Percentiles rank a stretch among this genome's conserved stretches.
phyloP scores from a whole-genome alignment of 2,888 invertebrate species.

The Beris morrisii region DNA sequence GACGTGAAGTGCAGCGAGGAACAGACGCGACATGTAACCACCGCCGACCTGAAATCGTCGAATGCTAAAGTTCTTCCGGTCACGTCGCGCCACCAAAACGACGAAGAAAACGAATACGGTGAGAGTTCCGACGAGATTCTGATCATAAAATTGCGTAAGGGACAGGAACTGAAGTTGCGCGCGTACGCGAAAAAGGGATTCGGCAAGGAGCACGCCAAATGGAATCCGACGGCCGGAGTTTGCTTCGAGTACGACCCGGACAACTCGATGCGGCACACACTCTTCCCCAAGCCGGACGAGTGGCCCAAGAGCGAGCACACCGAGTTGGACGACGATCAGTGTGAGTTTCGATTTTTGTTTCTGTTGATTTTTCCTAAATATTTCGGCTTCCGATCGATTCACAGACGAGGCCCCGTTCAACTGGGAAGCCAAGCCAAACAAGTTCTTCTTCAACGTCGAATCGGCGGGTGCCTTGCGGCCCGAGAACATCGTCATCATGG shows the following conservation, averaged over 20 bases:
- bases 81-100: constrained; percentile 87
- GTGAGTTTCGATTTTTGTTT: constrained; percentile 55
- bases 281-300: constrained; percentile 95
- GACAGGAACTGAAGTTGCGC: constrained; percentile 90
- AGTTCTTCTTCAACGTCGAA: constrained; percentile 96
- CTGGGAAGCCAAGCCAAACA: constrained; percentile 93
- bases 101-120: constrained; percentile 91
- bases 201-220: constrained; percentile 98
- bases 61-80: constrained; percentile 91
- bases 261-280: constrained; percentile 92
- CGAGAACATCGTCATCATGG: constrained; percentile 95
- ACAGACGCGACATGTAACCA: constrained; percentile 92
- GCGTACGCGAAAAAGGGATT: constrained; percentile 93
- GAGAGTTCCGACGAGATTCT: constrained; percentile 83
- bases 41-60: constrained; percentile 91
- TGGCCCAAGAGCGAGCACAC: constrained; percentile 99
- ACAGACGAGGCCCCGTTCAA: constrained; percentile 88
- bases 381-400: background rate
- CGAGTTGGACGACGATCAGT: constrained; percentile 88
- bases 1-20: constrained; percentile 96
- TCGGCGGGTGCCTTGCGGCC: constrained; percentile 92
- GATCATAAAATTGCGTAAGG: constrained; percentile 72
- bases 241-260: constrained; percentile 99
- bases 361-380: background rate
- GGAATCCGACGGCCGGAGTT: constrained; percentile 99